phyloP scores from a whole-genome alignment of 1,140 invertebrate genomes.

The Diuraphis noxia region DNA sequence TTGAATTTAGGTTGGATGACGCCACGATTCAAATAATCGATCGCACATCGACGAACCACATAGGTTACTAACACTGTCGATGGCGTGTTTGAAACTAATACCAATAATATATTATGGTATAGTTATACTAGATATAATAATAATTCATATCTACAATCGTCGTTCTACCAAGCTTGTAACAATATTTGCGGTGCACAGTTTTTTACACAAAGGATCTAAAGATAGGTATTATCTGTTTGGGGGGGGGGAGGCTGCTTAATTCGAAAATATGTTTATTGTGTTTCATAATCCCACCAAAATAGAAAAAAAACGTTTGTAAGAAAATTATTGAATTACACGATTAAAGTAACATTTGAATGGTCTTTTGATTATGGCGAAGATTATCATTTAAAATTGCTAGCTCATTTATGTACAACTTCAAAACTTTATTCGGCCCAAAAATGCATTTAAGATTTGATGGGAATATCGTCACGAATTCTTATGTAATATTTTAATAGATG shows the following conservation, averaged over 20 bases:
- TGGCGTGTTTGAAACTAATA: not conserved
- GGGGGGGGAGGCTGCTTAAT: not conserved
- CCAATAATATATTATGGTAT: not conserved
- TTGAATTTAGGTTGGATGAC: not conserved
- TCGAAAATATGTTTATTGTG: not conserved
- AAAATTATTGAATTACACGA: not conserved
- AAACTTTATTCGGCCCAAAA: not conserved
- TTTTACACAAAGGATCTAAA: not conserved
- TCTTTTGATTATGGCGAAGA: not conserved
- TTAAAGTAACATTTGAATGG: not conserved
- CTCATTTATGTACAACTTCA: not conserved
- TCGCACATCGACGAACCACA: not conserved
- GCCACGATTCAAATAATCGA: not conserved
- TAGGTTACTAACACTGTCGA: not conserved
- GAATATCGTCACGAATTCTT: not conserved
- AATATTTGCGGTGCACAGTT: not conserved
- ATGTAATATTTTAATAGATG: not conserved
- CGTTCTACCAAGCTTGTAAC: not conserved
- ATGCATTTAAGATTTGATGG: not conserved
- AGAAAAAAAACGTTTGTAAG: not conserved
- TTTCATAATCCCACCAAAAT: not conserved
- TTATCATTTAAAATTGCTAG: not conserved
- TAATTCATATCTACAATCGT: not conserved
- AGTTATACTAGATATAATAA: not conserved
- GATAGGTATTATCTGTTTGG: not conserved